Percentiles rank a stretch among this genome's conserved stretches.
These are phyloP conservation scores for Cynaeus angustus DNA, from an alignment of 2,888 invertebrate species.

Conservation along the genomic window DNA sequence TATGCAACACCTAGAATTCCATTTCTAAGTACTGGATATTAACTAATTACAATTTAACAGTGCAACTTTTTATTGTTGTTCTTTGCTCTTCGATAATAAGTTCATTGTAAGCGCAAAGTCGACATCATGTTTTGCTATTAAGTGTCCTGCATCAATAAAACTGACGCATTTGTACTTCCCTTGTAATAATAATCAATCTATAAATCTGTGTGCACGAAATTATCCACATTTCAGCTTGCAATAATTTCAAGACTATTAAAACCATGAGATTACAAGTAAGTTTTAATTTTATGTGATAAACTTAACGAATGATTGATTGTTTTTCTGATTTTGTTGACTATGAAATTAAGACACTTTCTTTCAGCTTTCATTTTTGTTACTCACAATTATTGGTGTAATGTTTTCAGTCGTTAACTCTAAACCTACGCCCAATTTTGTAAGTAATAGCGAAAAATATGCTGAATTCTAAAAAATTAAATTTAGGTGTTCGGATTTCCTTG, in stretches of 20 bases:
- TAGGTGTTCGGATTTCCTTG: background rate
- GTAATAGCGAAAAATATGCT: background rate
- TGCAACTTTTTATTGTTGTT: background rate
- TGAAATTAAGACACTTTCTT: too few species aligned
- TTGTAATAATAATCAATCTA: constrained; percentile 16
- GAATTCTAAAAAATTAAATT: background rate
- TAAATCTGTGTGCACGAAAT: constrained; percentile 7
- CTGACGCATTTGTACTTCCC: constrained; percentile 24
- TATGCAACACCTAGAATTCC: too few species aligned
- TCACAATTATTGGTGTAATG: too few species aligned
- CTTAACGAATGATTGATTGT: too few species aligned
- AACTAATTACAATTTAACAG: background rate
- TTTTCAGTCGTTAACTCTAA: constrained; percentile 6
- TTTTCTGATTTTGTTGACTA: too few species aligned
- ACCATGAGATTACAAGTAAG: constrained; percentile 23
- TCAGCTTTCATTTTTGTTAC: too few species aligned
- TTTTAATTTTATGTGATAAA: too few species aligned
- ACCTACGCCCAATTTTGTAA: constrained; percentile 36
- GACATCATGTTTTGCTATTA: constrained; percentile 2
- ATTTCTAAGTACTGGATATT: too few species aligned
- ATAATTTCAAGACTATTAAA: constrained; percentile 12
- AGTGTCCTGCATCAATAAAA: background rate
- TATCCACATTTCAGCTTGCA: constrained; percentile 3
- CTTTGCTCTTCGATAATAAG: too few species aligned
- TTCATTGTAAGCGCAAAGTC: background rate